These are phyloP conservation scores for Tolmerus cingulatus DNA, from an alignment of 2,888 invertebrate species.

Conservation along the genomic window DNA sequence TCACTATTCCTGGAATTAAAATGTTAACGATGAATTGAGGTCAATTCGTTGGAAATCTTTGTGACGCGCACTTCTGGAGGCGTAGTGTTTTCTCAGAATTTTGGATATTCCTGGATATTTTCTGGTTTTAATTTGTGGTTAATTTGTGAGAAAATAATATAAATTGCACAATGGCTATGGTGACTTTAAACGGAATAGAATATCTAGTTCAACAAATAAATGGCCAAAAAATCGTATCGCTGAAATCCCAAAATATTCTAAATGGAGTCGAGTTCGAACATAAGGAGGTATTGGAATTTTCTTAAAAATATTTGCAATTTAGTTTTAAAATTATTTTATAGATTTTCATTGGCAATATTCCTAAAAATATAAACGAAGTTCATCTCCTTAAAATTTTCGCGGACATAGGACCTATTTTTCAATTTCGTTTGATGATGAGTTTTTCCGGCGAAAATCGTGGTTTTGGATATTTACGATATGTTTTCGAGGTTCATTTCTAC, in stretches of 20 bases:
- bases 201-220: constrained; percentile 34
- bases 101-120: not conserved
- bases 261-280: not conserved
- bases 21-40: not conserved
- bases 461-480: constrained; percentile 41
- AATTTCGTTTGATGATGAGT: constrained; percentile 46
- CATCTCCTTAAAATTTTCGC: constrained; percentile 37
- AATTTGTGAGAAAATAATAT: not conserved
- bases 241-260: too few relatives aligned
- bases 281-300: not conserved
- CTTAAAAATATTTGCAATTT: not conserved
- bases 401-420: constrained; percentile 35
- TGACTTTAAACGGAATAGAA: not conserved
- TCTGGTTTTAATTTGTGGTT: not conserved
- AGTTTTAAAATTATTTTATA: not conserved
- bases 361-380: constrained; percentile 22
- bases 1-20: not conserved
- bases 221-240: constrained; percentile 43
- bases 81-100: not conserved
- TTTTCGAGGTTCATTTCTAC: constrained; percentile 7
- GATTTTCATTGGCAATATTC: constrained; percentile 27
- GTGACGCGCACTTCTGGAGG: not conserved
- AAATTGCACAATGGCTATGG: not conserved
- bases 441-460: constrained; percentile 47
- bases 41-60: not conserved